A percentile compares a stretch with the other conserved stretches of the same genome.
Conservation (phyloP, 2,888 invertebrate genomes). For the Cerastoderma edule region DNA sequence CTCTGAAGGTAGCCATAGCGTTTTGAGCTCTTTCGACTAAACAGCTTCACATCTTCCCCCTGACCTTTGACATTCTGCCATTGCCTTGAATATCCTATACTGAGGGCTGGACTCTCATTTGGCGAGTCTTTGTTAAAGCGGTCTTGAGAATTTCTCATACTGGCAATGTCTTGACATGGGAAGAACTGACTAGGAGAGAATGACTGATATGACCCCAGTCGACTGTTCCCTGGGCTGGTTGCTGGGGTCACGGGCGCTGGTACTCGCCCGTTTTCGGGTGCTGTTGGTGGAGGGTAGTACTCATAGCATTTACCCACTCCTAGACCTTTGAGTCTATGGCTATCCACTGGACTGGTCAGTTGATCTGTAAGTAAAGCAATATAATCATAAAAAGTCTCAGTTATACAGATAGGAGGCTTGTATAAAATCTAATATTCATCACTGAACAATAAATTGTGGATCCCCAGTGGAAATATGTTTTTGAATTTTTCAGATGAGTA, state of each 20-base stretch:
- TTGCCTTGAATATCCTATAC: neutral
- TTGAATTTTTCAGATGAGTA: too few species aligned
- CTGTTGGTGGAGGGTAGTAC: slow-evolving; percentile 48
- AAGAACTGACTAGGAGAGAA: slow-evolving; percentile 32
- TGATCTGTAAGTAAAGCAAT: slow-evolving; percentile 61
- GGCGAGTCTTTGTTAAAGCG: slow-evolving; percentile 23
- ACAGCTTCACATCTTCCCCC: neutral
- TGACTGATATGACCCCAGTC: slow-evolving; percentile 15
- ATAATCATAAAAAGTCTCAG: too few species aligned
- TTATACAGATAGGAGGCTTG: too few species aligned
- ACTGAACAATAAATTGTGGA: too few species aligned
- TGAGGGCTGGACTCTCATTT: slow-evolving; percentile 22
- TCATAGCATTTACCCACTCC: slow-evolving; percentile 57
- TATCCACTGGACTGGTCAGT: slow-evolving; percentile 44
- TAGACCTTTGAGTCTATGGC: slow-evolving; percentile 58
- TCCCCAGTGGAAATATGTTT: too few species aligned
- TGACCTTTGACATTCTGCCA: slow-evolving; percentile 11
- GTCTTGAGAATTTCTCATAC: slow-evolving; percentile 28
- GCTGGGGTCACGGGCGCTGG: slow-evolving; percentile 9
- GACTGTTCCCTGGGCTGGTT: slow-evolving; percentile 25
- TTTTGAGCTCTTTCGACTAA: neutral
- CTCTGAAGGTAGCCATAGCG: slow-evolving; percentile 33
- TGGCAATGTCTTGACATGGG: slow-evolving; percentile 21
- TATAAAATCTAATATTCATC: too few species aligned
- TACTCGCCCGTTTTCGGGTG: slow-evolving; percentile 30